A percentile compares a stretch with the other conserved stretches of the same genome.
Conservation (phyloP, 2,113 vertebrate genomes). For the Dascyllus trimaculatus region DNA sequence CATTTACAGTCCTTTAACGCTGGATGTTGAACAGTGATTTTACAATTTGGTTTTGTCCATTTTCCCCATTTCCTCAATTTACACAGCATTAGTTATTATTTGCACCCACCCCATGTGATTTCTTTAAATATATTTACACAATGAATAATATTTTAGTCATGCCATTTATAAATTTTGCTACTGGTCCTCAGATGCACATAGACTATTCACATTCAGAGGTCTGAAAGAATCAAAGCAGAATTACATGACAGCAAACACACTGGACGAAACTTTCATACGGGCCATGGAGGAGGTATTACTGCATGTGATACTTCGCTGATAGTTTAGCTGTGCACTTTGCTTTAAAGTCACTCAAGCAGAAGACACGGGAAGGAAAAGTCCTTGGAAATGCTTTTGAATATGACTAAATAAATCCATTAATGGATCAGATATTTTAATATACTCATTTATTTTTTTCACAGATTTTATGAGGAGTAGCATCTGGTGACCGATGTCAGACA, state of each 20-base stretch:
- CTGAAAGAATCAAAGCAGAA: constrained; percentile 44
- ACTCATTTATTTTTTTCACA: not conserved
- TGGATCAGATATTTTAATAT: not conserved
- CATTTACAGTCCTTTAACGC: constrained; percentile 33
- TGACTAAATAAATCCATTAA: not conserved
- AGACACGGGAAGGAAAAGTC: constrained; percentile 6
- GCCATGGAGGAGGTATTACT: constrained; percentile 30
- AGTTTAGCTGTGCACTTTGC: constrained; percentile 27
- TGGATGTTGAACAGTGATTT: constrained; percentile 36
- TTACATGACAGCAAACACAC: constrained; percentile 45
- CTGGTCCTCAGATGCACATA: constrained; percentile 33
- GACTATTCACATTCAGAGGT: constrained; percentile 60
- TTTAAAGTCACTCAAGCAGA: constrained; percentile 53
- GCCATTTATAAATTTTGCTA: constrained; percentile 38
- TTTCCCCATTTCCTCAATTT: constrained; percentile 3
- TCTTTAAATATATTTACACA: constrained; percentile 57
- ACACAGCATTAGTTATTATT: constrained; percentile 18
- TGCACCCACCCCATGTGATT: constrained; percentile 21
- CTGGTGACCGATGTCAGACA: not conserved
- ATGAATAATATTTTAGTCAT: constrained; percentile 56
- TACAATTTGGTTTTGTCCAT: constrained; percentile 26
- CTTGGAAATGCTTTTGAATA: constrained; percentile 6
- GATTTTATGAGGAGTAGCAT: not conserved
- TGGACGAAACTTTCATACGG: constrained; percentile 37
- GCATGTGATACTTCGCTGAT: constrained; percentile 10